Evolutionary conservation across 2,113 vertebrate species (phyloP), one percentile per base, ranked within the genome.

Genomic region (Chascanopsetta lugubris): DNA sequence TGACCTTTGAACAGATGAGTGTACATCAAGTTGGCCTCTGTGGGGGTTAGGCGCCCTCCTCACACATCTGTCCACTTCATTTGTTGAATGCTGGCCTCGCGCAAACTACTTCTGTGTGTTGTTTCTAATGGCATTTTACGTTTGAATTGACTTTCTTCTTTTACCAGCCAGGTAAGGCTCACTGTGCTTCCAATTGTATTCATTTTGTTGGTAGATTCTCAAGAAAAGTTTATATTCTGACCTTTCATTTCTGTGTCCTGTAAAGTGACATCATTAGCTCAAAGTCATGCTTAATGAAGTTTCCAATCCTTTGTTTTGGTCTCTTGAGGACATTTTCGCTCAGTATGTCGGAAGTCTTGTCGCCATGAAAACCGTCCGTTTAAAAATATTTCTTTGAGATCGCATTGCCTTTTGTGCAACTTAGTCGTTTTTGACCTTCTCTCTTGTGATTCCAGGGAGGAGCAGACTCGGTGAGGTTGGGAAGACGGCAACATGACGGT

Each of bases 401-500:
- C 3, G 38, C 29, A 42, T 46, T 63, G 18, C 4, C 3, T 57
- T 9, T 26, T 43, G 17, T 18, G 0, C 3, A 30, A 34, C 8
- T 8, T 2, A 42, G 38, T 17, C n/a, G 5, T 26, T 47, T 3
- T n/a, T 83, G 56, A 80, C 34, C 1, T 7, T 56, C 20, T 70
- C 5, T 66, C 8, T 59, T 18, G 17, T 42, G 6, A n/a, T 42
- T 42, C 36, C 86, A 97, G 96, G 93, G 92, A 92, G 93, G 93
- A 89, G 79, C 70, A 63, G 61, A 87, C 90, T 92, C 88, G 71
- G 57, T 72, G 68, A 71, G 82, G 42, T 68, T 69, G 81, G 82
- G 90, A 78, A 69, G 80, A 85, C 86, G 70, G 66, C 36, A 89
- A 87, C 83, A 99, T 99, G 97, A 90, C 94, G 55, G 93, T 94